Percentiles rank a stretch among this genome's conserved stretches.
These are phyloP conservation scores for Potamilus streckersoni DNA, from an alignment of 1,140 invertebrate species.

Conservation along the genomic window DNA sequence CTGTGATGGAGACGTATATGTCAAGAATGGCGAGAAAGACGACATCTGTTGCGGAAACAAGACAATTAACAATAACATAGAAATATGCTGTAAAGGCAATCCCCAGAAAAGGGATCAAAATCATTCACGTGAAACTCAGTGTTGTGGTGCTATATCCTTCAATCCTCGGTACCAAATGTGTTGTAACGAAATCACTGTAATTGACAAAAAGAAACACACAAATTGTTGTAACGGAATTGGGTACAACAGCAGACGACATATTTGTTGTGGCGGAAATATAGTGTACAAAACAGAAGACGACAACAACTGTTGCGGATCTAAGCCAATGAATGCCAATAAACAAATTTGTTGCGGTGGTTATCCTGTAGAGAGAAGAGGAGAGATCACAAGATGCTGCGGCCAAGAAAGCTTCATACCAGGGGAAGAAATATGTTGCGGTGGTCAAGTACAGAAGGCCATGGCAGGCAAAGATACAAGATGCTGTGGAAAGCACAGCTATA, in stretches of 20 bases:
- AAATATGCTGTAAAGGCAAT: constrained; percentile 18
- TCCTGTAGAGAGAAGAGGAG: not conserved
- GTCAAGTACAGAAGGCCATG: not conserved
- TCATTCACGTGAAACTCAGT: not conserved
- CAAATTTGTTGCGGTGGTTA: constrained; percentile 13
- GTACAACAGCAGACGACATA: constrained; percentile 3
- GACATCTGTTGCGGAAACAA: constrained; percentile 14
- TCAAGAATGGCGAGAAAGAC: constrained; percentile 1
- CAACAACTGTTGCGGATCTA: constrained; percentile 11
- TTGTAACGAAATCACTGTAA: not conserved
- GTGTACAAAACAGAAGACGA: constrained; percentile 3
- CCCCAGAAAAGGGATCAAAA: not conserved
- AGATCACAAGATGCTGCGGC: constrained; percentile 5
- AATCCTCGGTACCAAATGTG: constrained; percentile 9
- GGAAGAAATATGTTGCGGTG: constrained; percentile 9
- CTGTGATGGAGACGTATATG: constrained; percentile 4
- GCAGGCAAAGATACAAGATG: constrained; percentile 9
- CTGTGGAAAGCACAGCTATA: constrained; percentile 16
- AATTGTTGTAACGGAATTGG: constrained; percentile 9
- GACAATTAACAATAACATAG: constrained; percentile 6
- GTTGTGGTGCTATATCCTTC: constrained; percentile 8
- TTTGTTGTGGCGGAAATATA: constrained; percentile 19
- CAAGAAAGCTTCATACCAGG: not conserved
- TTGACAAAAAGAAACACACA: not conserved
- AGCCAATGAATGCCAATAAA: constrained; percentile 5